phyloP scores from a whole-genome alignment of 2,888 invertebrate species.

The Thymelicus acteon region DNA sequence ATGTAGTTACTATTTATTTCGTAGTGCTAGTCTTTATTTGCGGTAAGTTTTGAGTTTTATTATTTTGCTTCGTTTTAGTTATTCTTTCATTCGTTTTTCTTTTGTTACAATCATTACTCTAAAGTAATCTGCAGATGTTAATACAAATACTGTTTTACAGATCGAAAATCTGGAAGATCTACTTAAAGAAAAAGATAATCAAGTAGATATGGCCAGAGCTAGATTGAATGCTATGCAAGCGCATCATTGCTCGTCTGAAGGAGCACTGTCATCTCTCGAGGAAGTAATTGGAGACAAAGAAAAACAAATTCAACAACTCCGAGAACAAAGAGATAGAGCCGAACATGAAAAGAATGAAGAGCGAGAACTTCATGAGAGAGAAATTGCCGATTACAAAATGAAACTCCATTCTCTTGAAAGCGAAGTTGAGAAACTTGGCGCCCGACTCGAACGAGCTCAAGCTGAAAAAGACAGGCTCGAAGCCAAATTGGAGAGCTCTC shows the following conservation, averaged over 20 bases:
- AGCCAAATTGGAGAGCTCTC: conserved; percentile 95
- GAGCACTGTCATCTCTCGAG: conserved; percentile 95
- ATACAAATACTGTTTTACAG: conserved; percentile 78
- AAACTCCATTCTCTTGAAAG: conserved; percentile 95
- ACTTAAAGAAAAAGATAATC: conserved; percentile 98
- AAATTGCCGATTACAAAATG: conserved; percentile 97
- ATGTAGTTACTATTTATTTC: conserved; percentile 37
- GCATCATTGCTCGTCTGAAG: conserved; percentile 96
- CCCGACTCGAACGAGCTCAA: conserved; percentile 94
- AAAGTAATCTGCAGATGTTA: neutral
- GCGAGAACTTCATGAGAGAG: conserved; percentile 95
- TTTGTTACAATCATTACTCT: neutral
- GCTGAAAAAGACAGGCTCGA: conserved; percentile 96
- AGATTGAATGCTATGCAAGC: conserved; percentile 96
- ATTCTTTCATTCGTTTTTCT: conserved; percentile 41
- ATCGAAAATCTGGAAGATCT: conserved; percentile 99
- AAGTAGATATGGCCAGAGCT: conserved; percentile 97
- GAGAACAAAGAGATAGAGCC: conserved; percentile 97
- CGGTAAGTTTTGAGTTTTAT: conserved; percentile 45
- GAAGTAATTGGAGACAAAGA: conserved; percentile 98
- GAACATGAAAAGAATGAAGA: conserved; percentile 99
- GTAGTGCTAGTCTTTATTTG: conserved; percentile 41
- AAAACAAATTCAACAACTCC: conserved; percentile 96
- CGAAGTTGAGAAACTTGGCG: conserved; percentile 95
- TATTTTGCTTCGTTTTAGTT: conserved; percentile 40